Base-by-base conservation (phyloP, 1,140 invertebrate species). In the Rhopalosiphum maidis region DNA sequence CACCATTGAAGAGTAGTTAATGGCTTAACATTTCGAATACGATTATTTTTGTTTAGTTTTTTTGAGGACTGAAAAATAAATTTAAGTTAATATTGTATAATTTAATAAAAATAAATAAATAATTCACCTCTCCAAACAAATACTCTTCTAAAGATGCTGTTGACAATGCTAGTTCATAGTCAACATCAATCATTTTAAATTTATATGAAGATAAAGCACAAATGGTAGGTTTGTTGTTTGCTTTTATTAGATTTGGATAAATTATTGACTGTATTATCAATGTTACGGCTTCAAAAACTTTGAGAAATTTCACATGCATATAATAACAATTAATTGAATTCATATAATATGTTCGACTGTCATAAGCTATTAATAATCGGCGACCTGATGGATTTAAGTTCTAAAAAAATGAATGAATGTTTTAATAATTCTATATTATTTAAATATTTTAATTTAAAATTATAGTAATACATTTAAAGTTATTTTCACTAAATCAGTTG, bases 391-490 rank as follows among this genome's bases (percentile, higher is more conserved):
- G 90, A 48, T 48, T 8, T 48, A 91, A 46, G 37, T 8, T 68
- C 90, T 91, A 77, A 82, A 77, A 68, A 82, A 46, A 15, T 30
- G 9, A 60, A 86, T 18, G 3, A 18, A 18, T 48, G 4, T 30
- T 43, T 41, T n/a, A 0, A 88, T 21, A 91, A 77, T 77, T 77
- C 4, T 77, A n/a, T n/a, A 77, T 77, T 77, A 4, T 77, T 77
- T 77, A n/a, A n/a, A 77, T 68, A 18, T 18, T 15, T n/a, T 15
- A n/a, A 15, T 4, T 77, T 77, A 77, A 68, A 30, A 30, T 68
- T 11, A 68, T 77, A 68, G 48, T 21, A 77, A 68, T 91, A 91
- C 90, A 9, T 91, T 35, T 35, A 91, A 46, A 82, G 60, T 82
- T 46, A 23, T 91, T 22, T 91, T 18, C 15, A 91, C 8, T 30